Conservation (phyloP, 2,888 invertebrate genomes). For the Sinopyrophorus schimmeli region DNA sequence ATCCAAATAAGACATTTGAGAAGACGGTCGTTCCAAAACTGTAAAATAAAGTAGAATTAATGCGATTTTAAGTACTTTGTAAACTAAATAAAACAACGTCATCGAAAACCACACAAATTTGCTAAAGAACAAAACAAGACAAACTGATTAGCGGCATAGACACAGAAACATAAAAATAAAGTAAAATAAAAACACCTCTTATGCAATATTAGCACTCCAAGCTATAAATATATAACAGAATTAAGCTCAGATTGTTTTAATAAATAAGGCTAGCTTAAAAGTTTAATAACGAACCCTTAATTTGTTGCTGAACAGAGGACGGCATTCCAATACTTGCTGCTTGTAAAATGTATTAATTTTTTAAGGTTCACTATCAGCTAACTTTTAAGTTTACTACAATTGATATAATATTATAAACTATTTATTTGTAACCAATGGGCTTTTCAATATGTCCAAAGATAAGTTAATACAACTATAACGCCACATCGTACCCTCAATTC, state of each 20-base stretch:
- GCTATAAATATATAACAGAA: slow-evolving; percentile 49
- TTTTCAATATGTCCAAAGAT: no score
- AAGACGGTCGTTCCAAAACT: slow-evolving; percentile 88
- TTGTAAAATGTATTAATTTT: slow-evolving; percentile 51
- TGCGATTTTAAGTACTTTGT: background rate
- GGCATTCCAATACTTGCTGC: slow-evolving; percentile 55
- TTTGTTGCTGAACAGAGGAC: slow-evolving; percentile 52
- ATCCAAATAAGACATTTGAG: slow-evolving; percentile 89
- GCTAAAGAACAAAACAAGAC: slow-evolving; percentile 15
- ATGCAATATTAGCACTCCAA: slow-evolving; percentile 57
- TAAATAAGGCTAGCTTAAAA: slow-evolving; percentile 33
- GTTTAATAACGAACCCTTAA: slow-evolving; percentile 52
- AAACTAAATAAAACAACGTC: slow-evolving; percentile 1
- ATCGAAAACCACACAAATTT: slow-evolving; percentile 25
- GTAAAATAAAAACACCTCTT: slow-evolving; percentile 59
- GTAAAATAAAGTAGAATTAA: slow-evolving; percentile 46
- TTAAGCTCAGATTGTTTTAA: slow-evolving; percentile 39
- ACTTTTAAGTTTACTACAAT: no score
- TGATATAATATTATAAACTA: no score
- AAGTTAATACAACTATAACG: no score
- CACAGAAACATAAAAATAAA: slow-evolving; percentile 58
- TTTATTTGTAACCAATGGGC: no score
- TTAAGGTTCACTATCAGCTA: slow-evolving; percentile 21
- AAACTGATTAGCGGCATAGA: slow-evolving; percentile 39
- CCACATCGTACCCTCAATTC: no score